phyloP scores from a whole-genome alignment of 30 jellyfish, hydroid and myxozoan genomes.

The Pelagia noctiluca region DNA sequence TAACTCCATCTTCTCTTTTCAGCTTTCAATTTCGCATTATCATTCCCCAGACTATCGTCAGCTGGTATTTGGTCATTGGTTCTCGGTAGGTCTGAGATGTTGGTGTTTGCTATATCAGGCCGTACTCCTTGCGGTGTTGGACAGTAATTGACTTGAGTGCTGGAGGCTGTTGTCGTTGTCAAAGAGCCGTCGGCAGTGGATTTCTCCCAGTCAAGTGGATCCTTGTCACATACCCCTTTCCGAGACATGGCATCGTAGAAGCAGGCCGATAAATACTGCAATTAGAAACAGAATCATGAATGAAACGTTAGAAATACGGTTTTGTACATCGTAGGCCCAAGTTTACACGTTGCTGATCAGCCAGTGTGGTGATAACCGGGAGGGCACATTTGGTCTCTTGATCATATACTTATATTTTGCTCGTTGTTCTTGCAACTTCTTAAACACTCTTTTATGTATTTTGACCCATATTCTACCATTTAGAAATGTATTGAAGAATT shows the following conservation, averaged over 20 bases:
- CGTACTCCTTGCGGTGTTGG: conserved; percentile 93
- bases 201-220: conserved; percentile 99
- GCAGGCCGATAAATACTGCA: conserved; percentile 57
- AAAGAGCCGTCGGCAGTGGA: conserved; percentile 86
- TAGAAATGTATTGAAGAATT: too few species aligned
- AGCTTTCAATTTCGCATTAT: conserved; percentile 38
- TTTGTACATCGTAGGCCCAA: too few species aligned
- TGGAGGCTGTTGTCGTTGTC: conserved; percentile 92
- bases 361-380: too few species aligned
- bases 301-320: conserved; percentile 5
- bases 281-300: background rate
- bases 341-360: too few species aligned
- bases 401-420: too few species aligned
- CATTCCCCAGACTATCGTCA: conserved; percentile 91
- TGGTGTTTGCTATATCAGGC: conserved; percentile 90
- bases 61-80: conserved; percentile 81
- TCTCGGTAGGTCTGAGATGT: conserved; percentile 95
- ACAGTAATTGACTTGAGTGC: conserved; percentile 78
- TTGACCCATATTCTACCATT: too few species aligned
- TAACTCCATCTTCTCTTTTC: conserved; percentile 74
- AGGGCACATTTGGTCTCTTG: too few species aligned
- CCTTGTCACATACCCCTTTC: conserved; percentile 81
- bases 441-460: too few species aligned
- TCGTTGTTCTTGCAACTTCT: too few species aligned
- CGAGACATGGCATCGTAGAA: conserved; percentile 87